These are phyloP conservation scores for Anableps anableps DNA, from an alignment of 2,797 vertebrate species.

Conservation along the genomic window DNA sequence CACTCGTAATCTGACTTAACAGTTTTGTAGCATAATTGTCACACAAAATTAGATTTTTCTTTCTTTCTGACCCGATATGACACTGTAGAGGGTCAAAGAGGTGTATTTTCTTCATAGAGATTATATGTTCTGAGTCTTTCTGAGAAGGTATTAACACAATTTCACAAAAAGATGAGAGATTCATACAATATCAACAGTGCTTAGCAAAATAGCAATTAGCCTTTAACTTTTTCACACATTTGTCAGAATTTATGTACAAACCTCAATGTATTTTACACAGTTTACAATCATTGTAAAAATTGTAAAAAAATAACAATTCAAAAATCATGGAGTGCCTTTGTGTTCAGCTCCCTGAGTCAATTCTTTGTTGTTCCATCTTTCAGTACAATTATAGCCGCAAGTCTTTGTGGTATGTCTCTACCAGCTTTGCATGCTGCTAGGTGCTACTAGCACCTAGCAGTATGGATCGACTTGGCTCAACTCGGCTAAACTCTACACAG, in stretches of 20 bases:
- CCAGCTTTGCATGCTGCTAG: neutral
- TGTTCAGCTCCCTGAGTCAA: neutral
- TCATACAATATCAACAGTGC: neutral
- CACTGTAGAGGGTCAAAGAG: conserved; percentile 6
- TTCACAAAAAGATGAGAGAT: neutral
- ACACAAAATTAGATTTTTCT: conserved; percentile 8
- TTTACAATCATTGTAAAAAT: neutral
- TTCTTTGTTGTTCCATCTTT: neutral
- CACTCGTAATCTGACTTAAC: conserved; percentile 21
- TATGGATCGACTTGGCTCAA: no score
- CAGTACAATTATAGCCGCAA: neutral
- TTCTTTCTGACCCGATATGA: neutral
- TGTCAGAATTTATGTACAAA: neutral
- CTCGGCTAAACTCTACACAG: neutral
- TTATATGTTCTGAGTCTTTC: neutral
- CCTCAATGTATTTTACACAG: neutral
- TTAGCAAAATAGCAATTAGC: no score
- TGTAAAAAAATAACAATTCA: neutral
- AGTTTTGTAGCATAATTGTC: conserved; percentile 14
- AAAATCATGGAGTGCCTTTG: neutral
- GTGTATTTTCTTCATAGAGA: neutral
- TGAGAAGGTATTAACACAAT: neutral
- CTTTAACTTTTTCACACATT: neutral
- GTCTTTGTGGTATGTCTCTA: neutral
- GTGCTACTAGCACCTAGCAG: no score